A percentile compares a stretch with the other conserved stretches of the same genome.
Conservation (phyloP, 2,113 vertebrate species). For the Oplegnathus fasciatus region DNA sequence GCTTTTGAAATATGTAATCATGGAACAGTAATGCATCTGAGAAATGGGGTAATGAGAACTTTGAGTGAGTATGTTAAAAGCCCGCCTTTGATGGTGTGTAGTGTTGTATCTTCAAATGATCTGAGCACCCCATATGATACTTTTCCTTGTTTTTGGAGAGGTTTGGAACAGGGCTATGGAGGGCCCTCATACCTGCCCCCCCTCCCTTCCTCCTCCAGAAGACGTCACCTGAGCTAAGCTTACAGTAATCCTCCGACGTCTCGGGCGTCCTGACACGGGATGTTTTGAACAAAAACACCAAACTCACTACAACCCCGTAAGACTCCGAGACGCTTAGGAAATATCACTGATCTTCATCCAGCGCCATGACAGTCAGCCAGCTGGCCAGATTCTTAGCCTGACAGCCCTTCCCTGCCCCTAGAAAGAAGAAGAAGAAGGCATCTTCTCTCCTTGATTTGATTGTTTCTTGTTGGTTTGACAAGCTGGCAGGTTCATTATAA, state of each 20-base stretch:
- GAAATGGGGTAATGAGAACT: constrained; percentile 61
- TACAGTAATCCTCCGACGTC: constrained; percentile 81
- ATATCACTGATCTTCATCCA: constrained; percentile 71
- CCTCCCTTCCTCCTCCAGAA: constrained; percentile 15
- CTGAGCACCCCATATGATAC: constrained; percentile 75
- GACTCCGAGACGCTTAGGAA: constrained; percentile 68
- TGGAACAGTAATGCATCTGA: constrained; percentile 55
- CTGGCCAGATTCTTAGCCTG: constrained; percentile 25
- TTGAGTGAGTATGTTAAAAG: constrained; percentile 60
- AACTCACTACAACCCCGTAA: constrained; percentile 76
- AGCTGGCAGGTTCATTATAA: constrained; percentile 13
- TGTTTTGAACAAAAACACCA: constrained; percentile 84
- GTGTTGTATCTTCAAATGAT: constrained; percentile 66
- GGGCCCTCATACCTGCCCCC: constrained; percentile 78
- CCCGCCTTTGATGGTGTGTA: constrained; percentile 74
- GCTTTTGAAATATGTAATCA: constrained; percentile 71
- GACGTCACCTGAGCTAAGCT: constrained; percentile 81
- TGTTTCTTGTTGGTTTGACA: constrained; percentile 16
- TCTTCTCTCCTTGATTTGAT: constrained; percentile 7
- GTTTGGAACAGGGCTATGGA: constrained; percentile 73
- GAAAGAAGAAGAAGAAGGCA: constrained; percentile 4
- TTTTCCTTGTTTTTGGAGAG: constrained; percentile 68
- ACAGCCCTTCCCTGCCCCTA: constrained; percentile 12
- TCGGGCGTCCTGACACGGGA: constrained; percentile 77
- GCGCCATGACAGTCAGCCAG: constrained; percentile 47